These are phyloP conservation scores for Tyria jacobaeae DNA, from an alignment of 2,888 invertebrate species.

Conservation along the genomic window DNA sequence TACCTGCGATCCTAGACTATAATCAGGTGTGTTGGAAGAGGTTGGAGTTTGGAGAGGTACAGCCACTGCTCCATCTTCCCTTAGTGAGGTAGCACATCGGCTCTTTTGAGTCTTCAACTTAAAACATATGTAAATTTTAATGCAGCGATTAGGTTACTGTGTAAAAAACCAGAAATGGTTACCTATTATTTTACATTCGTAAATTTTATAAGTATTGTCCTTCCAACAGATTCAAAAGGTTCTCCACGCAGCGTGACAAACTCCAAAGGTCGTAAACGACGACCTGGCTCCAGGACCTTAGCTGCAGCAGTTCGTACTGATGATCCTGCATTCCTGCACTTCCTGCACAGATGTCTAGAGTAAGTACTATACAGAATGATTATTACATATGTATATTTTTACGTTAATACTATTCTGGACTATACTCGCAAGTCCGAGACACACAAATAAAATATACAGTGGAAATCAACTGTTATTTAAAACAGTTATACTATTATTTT, in stretches of 20 bases:
- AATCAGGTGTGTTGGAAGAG: no score
- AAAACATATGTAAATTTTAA: neutral
- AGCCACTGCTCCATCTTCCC: no score
- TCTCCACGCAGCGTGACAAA: conserved; percentile 96
- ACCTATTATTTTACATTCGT: neutral
- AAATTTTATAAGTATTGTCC: neutral
- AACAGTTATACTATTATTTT: no score
- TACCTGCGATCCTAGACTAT: no score
- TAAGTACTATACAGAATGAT: conserved; percentile 84
- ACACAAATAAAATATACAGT: no score
- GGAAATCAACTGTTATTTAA: no score
- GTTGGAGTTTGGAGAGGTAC: no score
- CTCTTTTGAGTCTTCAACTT: no score
- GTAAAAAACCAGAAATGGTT: conserved; percentile 1
- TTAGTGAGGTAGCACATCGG: no score
- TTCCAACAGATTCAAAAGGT: conserved; percentile 93
- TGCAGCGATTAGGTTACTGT: conserved; percentile 5
- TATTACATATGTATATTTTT: neutral
- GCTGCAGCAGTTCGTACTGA: conserved; percentile 93
- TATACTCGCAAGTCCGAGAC: neutral
- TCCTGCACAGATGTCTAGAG: conserved; percentile 96
- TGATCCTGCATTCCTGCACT: conserved; percentile 96
- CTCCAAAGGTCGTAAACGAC: conserved; percentile 96
- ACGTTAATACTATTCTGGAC: neutral
- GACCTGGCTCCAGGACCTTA: conserved; percentile 94